Evolutionary conservation across 2,797 vertebrate species (phyloP).

Genomic region (Clarias laeviceps): DNA sequence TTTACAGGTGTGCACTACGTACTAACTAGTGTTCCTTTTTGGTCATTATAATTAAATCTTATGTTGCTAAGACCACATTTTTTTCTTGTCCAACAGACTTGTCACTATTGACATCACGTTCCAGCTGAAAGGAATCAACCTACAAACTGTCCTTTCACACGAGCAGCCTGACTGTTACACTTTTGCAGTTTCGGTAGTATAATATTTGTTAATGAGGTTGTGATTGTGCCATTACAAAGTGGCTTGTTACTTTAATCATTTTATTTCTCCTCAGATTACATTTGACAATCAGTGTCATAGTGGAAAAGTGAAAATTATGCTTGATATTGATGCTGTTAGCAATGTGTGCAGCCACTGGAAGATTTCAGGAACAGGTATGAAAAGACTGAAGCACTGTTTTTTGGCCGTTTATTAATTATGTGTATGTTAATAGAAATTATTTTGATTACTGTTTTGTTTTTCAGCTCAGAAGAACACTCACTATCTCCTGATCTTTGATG

Average conservation of each 20-base stretch:
- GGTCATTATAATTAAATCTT: not conserved
- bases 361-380: conserved; percentile 86
- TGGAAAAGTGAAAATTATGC: conserved; percentile 89
- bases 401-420: not conserved
- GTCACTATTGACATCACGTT: conserved; percentile 86
- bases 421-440: not conserved
- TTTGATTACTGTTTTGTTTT: conserved; percentile 49
- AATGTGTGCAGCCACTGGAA: conserved; percentile 85
- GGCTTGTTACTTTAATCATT: not conserved
- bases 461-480: conserved; percentile 88
- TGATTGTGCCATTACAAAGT: not conserved
- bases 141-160: conserved; percentile 85
- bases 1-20: conserved; percentile 69
- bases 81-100: conserved; percentile 74
- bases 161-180: conserved; percentile 92
- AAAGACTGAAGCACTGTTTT: not conserved
- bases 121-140: conserved; percentile 88
- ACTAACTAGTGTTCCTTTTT: not conserved
- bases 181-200: conserved; percentile 82
- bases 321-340: conserved; percentile 84
- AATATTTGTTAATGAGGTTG: not conserved
- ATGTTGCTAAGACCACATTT: not conserved
- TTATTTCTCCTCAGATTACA: conserved; percentile 76
- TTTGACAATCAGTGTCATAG: conserved; percentile 94
- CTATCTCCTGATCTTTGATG: conserved; percentile 89